These are phyloP conservation scores for Tragelaphus scriptus DNA, from an alignment of 2,113 vertebrate species.

Conservation along the genomic window DNA sequence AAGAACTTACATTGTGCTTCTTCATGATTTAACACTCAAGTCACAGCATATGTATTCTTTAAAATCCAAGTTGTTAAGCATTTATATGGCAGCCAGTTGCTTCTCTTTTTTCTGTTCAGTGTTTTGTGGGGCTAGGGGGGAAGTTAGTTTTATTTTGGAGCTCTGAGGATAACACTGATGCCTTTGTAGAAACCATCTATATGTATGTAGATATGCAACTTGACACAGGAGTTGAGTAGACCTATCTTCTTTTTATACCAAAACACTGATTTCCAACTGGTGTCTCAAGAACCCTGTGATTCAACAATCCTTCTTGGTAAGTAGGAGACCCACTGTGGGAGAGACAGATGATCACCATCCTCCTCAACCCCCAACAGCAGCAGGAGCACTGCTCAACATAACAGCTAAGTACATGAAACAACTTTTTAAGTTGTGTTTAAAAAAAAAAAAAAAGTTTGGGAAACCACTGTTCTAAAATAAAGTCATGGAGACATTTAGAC, in stretches of 20 bases:
- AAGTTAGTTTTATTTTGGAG: background rate
- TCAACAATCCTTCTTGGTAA: background rate
- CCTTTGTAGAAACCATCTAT: background rate
- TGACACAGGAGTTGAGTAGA: background rate
- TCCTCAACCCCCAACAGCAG: background rate
- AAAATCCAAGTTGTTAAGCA: slow-evolving; percentile 20
- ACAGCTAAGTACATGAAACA: background rate
- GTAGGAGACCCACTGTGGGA: too few species aligned
- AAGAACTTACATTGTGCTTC: background rate
- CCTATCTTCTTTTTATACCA: background rate
- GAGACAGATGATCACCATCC: too few species aligned
- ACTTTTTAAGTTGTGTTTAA: background rate
- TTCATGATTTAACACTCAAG: slow-evolving; percentile 19
- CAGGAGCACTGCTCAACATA: background rate
- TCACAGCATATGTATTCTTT: background rate
- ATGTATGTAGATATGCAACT: background rate
- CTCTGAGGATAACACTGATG: background rate
- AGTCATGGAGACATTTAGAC: background rate
- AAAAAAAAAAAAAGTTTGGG: background rate
- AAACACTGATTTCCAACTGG: background rate
- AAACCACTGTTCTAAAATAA: background rate
- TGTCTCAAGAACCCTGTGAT: background rate
- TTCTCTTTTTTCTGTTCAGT: background rate
- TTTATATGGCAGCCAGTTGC: background rate
- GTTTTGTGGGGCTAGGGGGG: background rate